phyloP scores from a whole-genome alignment of 2,113 vertebrate genomes.

The Pseudopipra pipra region DNA sequence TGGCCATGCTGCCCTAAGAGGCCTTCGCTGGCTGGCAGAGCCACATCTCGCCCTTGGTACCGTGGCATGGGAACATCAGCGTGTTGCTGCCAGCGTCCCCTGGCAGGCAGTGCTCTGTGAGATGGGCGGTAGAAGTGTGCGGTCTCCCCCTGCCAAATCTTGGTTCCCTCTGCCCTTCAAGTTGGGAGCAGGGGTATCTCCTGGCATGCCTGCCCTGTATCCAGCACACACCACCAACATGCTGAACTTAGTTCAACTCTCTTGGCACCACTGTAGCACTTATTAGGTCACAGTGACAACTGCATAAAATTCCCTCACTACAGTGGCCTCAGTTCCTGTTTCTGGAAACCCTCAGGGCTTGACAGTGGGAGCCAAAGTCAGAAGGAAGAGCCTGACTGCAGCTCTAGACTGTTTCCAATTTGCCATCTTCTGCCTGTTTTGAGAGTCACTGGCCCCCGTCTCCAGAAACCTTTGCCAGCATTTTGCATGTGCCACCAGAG shows the following conservation, averaged over 20 bases:
- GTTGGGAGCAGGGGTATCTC: not conserved
- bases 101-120: accelerated
- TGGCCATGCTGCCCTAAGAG: not conserved
- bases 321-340: not conserved
- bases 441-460: accelerated
- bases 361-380: not conserved
- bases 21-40: not conserved
- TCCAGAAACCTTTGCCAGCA: not conserved
- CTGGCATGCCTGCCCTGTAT: not conserved
- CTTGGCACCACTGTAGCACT: not conserved
- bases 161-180: not conserved
- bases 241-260: not conserved
- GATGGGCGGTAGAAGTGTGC: accelerated
- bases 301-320: not conserved
- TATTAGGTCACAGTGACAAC: not conserved
- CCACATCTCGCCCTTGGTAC: accelerated
- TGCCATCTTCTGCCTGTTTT: not conserved
- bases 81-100: not conserved
- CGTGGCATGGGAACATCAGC: not conserved
- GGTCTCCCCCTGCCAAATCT: not conserved
- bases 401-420: not conserved
- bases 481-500: slow-evolving; percentile 50
- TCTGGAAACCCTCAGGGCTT: not conserved
- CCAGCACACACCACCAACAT: not conserved
- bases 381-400: not conserved